Conservation (phyloP, 2,888 invertebrate species). For the Augochlorella aurata region DNA sequence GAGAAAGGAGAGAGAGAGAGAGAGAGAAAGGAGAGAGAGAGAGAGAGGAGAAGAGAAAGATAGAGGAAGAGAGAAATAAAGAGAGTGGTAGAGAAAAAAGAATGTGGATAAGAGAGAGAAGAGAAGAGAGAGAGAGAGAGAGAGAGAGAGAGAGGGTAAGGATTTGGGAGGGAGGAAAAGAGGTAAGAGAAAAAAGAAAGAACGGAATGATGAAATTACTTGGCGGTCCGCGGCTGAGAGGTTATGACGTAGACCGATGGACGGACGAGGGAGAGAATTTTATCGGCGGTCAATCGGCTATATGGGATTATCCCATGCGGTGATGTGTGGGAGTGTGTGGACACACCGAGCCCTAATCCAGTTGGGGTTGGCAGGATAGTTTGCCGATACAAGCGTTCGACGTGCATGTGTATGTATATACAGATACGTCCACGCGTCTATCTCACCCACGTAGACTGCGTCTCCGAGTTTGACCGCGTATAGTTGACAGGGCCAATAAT, state of each 20-base stretch:
- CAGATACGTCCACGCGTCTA: conserved; percentile 31
- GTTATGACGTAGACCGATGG: conserved; percentile 60
- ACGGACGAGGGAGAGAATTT: conserved; percentile 63
- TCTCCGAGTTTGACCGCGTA: conserved; percentile 56
- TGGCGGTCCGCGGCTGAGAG: conserved; percentile 48
- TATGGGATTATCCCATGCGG: conserved; percentile 69
- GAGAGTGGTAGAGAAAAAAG: no score
- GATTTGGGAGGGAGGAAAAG: not conserved
- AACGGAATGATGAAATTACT: conserved; percentile 61
- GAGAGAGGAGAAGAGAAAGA: not conserved
- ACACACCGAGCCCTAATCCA: conserved; percentile 72
- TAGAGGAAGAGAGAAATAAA: no score
- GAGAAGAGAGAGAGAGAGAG: not conserved
- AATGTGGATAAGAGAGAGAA: no score
- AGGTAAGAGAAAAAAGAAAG: conserved; percentile 7
- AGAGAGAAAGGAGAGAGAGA: no score
- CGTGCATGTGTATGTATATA: not conserved
- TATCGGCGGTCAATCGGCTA: conserved; percentile 73
- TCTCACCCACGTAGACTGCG: conserved; percentile 50
- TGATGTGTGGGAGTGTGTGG: conserved; percentile 59
- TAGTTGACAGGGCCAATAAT: conserved; percentile 75
- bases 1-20: not conserved
- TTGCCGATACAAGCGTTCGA: conserved; percentile 60
- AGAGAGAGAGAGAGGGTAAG: not conserved
- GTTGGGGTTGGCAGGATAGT: conserved; percentile 72